Evolutionary conservation across 2,888 invertebrate genomes (phyloP).

Genomic region (Trileptium ribeirensis): DNA sequence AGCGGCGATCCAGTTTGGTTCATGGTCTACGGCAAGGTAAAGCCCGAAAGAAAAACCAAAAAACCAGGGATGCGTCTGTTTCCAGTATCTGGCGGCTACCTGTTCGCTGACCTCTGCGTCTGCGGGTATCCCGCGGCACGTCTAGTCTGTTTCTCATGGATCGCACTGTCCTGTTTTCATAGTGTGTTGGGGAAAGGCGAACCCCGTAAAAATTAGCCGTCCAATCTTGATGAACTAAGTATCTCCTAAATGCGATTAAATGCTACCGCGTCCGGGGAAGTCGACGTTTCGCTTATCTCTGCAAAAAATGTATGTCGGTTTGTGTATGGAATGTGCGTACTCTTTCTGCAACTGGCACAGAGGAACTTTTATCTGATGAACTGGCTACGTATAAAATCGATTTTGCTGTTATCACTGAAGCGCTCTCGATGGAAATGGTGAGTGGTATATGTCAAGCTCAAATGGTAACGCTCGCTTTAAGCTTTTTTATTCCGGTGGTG

Average conservation of each 20-base stretch:
- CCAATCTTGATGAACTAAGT: background rate
- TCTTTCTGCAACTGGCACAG: background rate
- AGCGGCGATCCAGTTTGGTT: too few species aligned
- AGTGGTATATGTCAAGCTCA: background rate
- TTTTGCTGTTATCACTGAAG: background rate
- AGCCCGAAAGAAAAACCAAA: too few species aligned
- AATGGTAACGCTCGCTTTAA: background rate
- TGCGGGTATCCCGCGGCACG: too few species aligned
- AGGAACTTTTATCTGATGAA: background rate
- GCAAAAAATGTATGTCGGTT: background rate
- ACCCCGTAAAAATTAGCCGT: background rate
- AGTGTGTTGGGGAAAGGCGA: background rate
- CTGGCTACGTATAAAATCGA: background rate
- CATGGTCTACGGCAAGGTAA: too few species aligned
- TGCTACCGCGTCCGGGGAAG: background rate
- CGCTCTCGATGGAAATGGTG: background rate
- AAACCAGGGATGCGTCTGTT: too few species aligned
- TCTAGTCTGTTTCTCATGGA: too few species aligned
- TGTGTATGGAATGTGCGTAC: background rate
- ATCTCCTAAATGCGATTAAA: background rate
- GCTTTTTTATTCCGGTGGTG: background rate
- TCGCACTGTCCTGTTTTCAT: too few species aligned
- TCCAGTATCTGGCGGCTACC: too few species aligned
- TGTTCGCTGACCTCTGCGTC: too few species aligned
- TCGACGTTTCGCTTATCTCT: background rate